Conservation (phyloP, 2,797 vertebrate genomes). For the Poeciliopsis presidionis region DNA sequence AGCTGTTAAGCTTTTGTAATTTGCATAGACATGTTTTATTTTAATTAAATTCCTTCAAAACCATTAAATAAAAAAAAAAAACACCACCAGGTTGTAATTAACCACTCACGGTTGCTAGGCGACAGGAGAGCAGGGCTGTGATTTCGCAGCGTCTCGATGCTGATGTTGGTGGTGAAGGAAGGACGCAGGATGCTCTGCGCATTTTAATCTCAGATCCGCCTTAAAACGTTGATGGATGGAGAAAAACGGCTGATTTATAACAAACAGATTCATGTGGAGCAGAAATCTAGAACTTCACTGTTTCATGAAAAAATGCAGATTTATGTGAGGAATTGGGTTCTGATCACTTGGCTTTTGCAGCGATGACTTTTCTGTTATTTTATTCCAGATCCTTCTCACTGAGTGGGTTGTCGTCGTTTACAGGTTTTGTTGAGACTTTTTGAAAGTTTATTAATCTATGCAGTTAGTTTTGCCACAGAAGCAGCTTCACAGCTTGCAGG, state of each 20-base stretch:
- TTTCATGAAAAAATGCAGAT: not conserved
- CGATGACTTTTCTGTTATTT: not conserved
- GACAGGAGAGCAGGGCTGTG: not conserved
- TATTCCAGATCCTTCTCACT: not conserved
- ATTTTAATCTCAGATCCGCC: not conserved
- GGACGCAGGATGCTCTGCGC: not conserved
- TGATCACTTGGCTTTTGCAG: not conserved
- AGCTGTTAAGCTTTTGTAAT: not conserved
- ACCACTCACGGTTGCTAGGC: not conserved
- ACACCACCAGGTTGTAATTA: not conserved
- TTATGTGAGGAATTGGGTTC: not conserved
- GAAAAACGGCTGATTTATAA: not conserved
- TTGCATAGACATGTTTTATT: not conserved
- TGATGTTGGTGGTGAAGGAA: not conserved
- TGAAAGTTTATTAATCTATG: slow-evolving; percentile 4
- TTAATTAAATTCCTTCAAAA: not conserved
- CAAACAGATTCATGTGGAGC: not conserved
- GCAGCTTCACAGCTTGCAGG: not conserved
- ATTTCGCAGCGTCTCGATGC: no score
- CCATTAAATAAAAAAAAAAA: not conserved
- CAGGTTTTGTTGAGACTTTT: slow-evolving; percentile 23
- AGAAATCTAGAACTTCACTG: not conserved
- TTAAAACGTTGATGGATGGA: not conserved
- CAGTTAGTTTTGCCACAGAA: slow-evolving; percentile 8
- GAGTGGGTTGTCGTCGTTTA: slow-evolving; percentile 43